Evolutionary conservation across 2,888 invertebrate genomes (phyloP).

Genomic region (Sturmia bella): DNA sequence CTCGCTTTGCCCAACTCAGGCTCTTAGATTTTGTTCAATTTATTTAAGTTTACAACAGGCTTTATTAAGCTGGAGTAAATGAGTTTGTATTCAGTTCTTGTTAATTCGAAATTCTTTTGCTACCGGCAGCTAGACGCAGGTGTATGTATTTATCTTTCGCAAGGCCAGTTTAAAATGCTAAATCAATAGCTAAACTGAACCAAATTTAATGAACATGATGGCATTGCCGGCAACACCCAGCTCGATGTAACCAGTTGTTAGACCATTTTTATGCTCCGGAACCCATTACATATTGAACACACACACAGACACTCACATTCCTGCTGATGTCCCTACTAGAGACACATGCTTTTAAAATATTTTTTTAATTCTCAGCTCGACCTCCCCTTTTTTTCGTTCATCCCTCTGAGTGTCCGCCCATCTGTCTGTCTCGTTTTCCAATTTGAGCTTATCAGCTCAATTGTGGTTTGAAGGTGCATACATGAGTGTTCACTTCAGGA

Average conservation of each 20-base stretch:
- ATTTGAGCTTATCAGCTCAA: constrained; percentile 66
- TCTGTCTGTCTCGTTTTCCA: constrained; percentile 45
- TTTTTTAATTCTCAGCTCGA: not conserved
- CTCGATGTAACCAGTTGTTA: constrained; percentile 20
- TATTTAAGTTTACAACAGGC: too few species aligned
- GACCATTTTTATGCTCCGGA: not conserved
- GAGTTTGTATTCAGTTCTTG: too few species aligned
- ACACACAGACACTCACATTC: constrained; percentile 14
- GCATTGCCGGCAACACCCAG: not conserved
- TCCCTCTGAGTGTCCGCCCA: not conserved
- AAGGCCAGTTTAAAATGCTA: not conserved
- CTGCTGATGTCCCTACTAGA: not conserved
- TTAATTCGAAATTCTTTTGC: too few species aligned
- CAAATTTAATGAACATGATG: constrained; percentile 22
- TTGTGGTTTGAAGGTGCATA: constrained; percentile 56
- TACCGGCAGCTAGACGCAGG: too few species aligned
- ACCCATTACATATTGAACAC: constrained; percentile 23
- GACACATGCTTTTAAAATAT: not conserved
- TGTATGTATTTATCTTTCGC: not conserved
- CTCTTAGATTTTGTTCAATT: too few species aligned
- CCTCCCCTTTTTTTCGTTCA: not conserved
- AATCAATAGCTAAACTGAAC: constrained; percentile 2
- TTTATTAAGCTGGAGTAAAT: too few species aligned
- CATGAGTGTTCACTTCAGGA: not conserved
- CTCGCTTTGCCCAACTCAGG: too few species aligned